Percentiles rank a stretch among this genome's conserved stretches.
Evolutionary conservation across 64 coral and sea anemone species (phyloP).

Genomic region (Porites lutea): DNA sequence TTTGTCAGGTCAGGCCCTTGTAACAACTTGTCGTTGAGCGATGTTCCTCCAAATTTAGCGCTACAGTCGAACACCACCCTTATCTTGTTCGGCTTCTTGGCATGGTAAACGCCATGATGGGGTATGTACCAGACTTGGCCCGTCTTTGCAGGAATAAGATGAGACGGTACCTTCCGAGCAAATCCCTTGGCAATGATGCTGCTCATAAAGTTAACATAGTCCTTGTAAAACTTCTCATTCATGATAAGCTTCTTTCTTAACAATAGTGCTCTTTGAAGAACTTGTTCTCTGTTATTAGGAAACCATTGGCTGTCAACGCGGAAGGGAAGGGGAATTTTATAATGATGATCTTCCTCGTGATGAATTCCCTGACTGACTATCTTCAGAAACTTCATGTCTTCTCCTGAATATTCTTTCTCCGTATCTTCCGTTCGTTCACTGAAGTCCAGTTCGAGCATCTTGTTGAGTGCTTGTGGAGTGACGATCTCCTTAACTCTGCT

Average conservation of each 20-base stretch:
- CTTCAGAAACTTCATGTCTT: constrained; percentile 13
- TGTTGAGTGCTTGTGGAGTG: constrained; percentile 56
- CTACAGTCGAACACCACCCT: neutral
- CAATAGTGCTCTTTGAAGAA: neutral
- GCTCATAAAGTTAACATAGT: neutral
- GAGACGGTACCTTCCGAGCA: neutral
- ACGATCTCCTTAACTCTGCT: constrained; percentile 47
- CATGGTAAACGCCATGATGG: neutral
- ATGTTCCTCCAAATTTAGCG: neutral
- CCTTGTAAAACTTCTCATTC: too few species aligned
- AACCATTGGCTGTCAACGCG: neutral
- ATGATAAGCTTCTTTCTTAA: too few species aligned
- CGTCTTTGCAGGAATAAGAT: neutral
- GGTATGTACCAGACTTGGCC: neutral
- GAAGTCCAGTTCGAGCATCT: constrained; percentile 62
- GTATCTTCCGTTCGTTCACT: constrained; percentile 15
- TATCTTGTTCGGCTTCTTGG: neutral
- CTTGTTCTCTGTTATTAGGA: constrained; percentile 24
- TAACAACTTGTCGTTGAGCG: neutral
- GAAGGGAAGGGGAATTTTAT: constrained; percentile 39
- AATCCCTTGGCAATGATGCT: neutral
- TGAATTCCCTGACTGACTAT: constrained; percentile 15
- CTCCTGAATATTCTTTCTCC: neutral
- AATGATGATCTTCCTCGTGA: neutral
- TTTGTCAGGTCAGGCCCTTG: neutral